These are phyloP conservation scores for Bos javanicus DNA, from an alignment of 2,113 vertebrate species.

Conservation along the genomic window DNA sequence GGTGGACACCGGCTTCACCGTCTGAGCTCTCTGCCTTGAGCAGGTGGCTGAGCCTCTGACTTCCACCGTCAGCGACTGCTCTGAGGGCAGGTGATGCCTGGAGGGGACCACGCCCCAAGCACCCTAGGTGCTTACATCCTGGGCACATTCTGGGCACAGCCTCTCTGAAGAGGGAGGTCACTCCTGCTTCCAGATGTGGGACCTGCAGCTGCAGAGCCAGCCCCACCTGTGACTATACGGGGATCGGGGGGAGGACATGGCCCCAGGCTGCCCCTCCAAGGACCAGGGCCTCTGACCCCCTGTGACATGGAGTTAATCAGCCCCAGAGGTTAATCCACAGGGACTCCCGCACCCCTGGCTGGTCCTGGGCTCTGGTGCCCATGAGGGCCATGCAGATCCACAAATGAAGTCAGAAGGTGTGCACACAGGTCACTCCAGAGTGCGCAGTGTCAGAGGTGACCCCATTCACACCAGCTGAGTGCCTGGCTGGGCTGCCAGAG, in stretches of 20 bases:
- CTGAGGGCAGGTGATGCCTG: not conserved
- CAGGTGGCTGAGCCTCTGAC: not conserved
- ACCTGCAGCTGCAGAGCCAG: not conserved
- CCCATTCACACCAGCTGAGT: not conserved
- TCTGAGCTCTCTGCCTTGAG: not conserved
- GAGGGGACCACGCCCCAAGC: not conserved
- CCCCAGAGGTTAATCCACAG: not conserved
- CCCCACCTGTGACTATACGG: fast-evolving
- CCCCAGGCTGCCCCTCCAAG: not conserved
- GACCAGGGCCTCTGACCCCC: not conserved
- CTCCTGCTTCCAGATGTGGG: not conserved
- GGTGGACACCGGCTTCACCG: fast-evolving
- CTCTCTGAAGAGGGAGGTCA: not conserved
- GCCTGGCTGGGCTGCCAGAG: fast-evolving
- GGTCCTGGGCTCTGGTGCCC: not conserved
- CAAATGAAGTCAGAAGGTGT: fast-evolving
- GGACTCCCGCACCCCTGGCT: not conserved
- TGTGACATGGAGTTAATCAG: not conserved
- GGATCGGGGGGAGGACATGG: fast-evolving
- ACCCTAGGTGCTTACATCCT: not conserved
- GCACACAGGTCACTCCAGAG: not conserved
- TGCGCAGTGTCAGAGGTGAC: not conserved
- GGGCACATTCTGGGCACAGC: not conserved
- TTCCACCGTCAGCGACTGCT: not conserved
- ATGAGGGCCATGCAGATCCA: fast-evolving